Base-by-base conservation (phyloP, 2,888 invertebrate genomes). In the Megalurothrips usitatus region DNA sequence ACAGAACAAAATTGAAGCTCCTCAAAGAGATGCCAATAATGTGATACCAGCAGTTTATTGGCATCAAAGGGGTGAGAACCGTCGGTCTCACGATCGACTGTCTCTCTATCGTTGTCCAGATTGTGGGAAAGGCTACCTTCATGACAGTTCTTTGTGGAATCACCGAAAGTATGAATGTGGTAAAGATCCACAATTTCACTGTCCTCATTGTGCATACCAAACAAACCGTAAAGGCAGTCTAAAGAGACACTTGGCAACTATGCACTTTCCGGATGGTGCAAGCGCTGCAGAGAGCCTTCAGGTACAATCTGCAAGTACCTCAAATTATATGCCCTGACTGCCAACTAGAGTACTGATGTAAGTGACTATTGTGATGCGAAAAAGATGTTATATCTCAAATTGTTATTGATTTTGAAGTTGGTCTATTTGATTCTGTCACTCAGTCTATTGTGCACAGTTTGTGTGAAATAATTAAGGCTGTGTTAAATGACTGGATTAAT, bases 121-220 rank as follows among this genome's bases (percentile, higher is more conserved):
- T 11, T 86, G 86, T 82, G 82, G 84, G 14, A 85, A 84, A 82
- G 80, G 80, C 47, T 86, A 86, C 82, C 84, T 83, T 23, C 83
- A 84, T 75, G 82, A 83, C 79, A 83, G 84, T 26, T 85, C 85
- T 2, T 81, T 86, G 79, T 84, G 83, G 79, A 84, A 85, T 68
- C 86, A 86, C 82, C 83, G 82, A 81, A 85, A 84, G 82, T 86
- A 85, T 81, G 86, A 85, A 14, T 87, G 86, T 82, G 86, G 86
- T n/a, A 84, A 83, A 81, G 83, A 83, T 79, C 83, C 85, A 14
- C 82, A 82, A 58, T 83, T 83, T 52, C 80, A 68, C n/a, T 83
- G 83, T 49, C 78, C 81, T 26, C 19, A 82, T 23, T 83, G 83
- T 78, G 75, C 79, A 8, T 81, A 81, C 79, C 80, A 68, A 8